Base-by-base conservation (phyloP, 2,888 invertebrate genomes). In the Platerodrilus igneus region DNA sequence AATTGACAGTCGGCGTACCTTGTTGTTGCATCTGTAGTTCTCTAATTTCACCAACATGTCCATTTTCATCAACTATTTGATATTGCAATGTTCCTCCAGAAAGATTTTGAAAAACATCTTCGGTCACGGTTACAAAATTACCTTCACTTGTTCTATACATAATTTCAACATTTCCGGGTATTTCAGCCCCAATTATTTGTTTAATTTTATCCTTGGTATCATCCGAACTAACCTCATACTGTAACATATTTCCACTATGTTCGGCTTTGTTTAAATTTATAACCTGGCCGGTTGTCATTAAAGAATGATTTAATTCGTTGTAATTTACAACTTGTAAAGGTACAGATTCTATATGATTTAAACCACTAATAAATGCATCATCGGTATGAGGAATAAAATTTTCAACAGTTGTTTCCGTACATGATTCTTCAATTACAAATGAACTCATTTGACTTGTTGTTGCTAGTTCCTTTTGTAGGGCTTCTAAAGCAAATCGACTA, bases 61-160 rank as follows among this genome's bases (percentile, higher is more conserved):
- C 66, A 37, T 66, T 58, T 50, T 67, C 66, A 31, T 67, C 64
- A 6, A 67, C 55, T 11, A 67, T 60, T 50, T 67, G 65, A 44
- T 64, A 66, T 36, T 63, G 62, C 3, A 66, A 45, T 0, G 62
- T 59, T 31, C 62, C 65, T 29, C 59, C 58, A 1, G 62, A 57
- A 22, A 68, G 53, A 50, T 60, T 64, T 29, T 63, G 67, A 21
- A 80, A 66, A 16, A 79, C 76, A 51, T 79, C 79, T 59, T 79
- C 79, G 41, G 77, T 78, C 1, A 80, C 75, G 42, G 77, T 77
- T 1, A 79, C 75, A 53, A 77, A 78, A 17, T 76, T 77, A 1
- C 79, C 79, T 49, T 79, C 78, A 14, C 75, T 77, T 2, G 78
- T 78, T 59, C 79, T 78, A 47, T 78, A 77, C 48, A 80, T 73